Conservation (phyloP, 1,140 invertebrate species). For the Drosophila arawakana region DNA sequence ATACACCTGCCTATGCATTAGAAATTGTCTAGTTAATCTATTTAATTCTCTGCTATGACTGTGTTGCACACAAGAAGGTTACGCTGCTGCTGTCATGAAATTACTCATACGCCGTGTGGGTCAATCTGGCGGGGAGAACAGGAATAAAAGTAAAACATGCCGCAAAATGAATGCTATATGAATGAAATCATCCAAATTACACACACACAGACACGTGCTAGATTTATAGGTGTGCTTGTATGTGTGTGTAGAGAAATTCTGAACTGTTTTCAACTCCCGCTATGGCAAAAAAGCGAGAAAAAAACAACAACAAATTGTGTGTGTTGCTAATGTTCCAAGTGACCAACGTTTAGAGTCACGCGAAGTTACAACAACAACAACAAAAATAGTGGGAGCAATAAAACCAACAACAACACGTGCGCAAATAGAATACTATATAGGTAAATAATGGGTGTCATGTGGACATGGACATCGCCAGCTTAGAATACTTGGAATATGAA, state of each 20-base stretch:
- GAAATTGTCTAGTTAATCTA: too few relatives aligned
- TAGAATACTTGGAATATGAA: slow-evolving; percentile 14
- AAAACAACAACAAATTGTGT: slow-evolving; percentile 44
- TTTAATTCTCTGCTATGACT: too few relatives aligned
- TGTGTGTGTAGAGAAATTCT: slow-evolving; percentile 56
- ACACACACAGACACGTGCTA: slow-evolving; percentile 40
- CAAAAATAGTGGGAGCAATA: slow-evolving; percentile 39
- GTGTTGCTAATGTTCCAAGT: slow-evolving; percentile 64
- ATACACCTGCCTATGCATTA: too few relatives aligned
- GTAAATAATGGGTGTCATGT: slow-evolving; percentile 62
- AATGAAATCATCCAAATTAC: slow-evolving; percentile 77
- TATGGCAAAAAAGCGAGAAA: slow-evolving; percentile 44
- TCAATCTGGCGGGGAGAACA: background rate
- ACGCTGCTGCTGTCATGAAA: slow-evolving; percentile 41
- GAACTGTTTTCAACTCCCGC: slow-evolving; percentile 65
- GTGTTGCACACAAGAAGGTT: background rate
- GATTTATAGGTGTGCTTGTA: slow-evolving; percentile 11
- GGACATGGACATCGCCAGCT: slow-evolving; percentile 22
- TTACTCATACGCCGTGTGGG: slow-evolving; percentile 72
- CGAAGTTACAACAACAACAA: slow-evolving; percentile 65
- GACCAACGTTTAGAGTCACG: slow-evolving; percentile 76
- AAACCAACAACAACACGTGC: slow-evolving; percentile 15
- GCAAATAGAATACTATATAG: slow-evolving; percentile 47
- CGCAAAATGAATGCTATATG: slow-evolving; percentile 50
- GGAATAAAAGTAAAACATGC: slow-evolving; percentile 12